Conservation (phyloP, 2,797 vertebrate genomes). For the Myotis vivesi region DNA sequence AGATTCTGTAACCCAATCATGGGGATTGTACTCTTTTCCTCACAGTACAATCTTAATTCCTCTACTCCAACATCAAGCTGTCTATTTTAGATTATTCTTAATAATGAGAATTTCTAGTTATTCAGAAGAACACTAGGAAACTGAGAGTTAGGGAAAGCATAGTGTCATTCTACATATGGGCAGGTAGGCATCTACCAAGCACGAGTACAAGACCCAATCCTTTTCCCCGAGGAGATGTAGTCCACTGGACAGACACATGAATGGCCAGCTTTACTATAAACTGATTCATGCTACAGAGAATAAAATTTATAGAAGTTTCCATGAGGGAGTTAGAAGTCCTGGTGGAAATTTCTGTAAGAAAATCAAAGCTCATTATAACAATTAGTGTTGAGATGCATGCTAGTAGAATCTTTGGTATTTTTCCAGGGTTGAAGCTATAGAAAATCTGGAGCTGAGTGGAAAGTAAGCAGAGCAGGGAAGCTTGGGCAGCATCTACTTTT, state of each 20-base stretch:
- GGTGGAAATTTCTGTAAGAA: not conserved
- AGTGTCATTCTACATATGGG: not conserved
- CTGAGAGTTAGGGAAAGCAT: not conserved
- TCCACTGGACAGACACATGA: not conserved
- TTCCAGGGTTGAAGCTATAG: not conserved
- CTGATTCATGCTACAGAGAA: not conserved
- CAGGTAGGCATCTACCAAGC: not conserved
- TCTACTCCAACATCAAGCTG: not conserved
- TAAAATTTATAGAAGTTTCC: not conserved
- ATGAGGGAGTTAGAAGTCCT: not conserved
- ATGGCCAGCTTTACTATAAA: not conserved
- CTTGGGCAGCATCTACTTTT: not conserved
- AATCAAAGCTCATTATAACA: not conserved
- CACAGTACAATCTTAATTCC: not conserved
- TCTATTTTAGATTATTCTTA: not conserved
- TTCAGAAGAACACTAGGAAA: not conserved
- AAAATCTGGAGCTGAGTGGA: not conserved
- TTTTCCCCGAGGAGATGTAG: not conserved
- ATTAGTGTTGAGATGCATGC: not conserved
- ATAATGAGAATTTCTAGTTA: not conserved
- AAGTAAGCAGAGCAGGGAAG: not conserved
- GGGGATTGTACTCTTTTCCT: conserved; percentile 62
- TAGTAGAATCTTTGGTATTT: not conserved
- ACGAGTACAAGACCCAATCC: not conserved
- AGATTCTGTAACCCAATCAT: conserved; percentile 23